Evolutionary conservation across 2,113 vertebrate genomes (phyloP).

Genomic region (Nerophis lumbriciformis): DNA sequence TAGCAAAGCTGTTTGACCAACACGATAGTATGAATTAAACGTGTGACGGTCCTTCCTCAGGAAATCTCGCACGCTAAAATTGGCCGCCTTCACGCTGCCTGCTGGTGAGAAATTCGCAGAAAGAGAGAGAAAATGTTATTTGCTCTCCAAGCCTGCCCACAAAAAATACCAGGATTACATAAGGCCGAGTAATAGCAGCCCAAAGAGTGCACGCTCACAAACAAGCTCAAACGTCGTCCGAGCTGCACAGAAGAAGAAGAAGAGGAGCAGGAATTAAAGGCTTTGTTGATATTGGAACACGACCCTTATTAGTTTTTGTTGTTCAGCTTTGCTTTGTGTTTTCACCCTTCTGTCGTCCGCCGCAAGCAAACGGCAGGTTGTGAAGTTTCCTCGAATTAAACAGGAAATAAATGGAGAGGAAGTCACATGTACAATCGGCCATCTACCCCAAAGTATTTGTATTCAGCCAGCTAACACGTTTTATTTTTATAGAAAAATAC

Average conservation of each 20-base stretch:
- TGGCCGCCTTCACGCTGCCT: constrained; percentile 46
- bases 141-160: constrained; percentile 24
- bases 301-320: constrained; percentile 16
- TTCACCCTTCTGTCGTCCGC: constrained; percentile 44
- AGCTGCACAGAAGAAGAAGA: constrained; percentile 1
- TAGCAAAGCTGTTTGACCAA: constrained; percentile 9
- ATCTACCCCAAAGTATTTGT: background rate
- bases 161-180: constrained; percentile 52
- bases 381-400: constrained; percentile 42
- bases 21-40: constrained; percentile 12
- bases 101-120: constrained; percentile 14
- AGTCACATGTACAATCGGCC: constrained; percentile 11
- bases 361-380: constrained; percentile 47
- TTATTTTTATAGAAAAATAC: too few species aligned
- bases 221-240: constrained; percentile 9
- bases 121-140: constrained; percentile 26
- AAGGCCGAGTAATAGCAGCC: constrained; percentile 42
- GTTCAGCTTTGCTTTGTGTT: constrained; percentile 18
- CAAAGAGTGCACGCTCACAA: constrained; percentile 32
- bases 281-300: constrained; percentile 35
- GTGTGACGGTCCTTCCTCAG: constrained; percentile 30
- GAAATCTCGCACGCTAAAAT: constrained; percentile 46
- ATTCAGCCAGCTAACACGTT: background rate
- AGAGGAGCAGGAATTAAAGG: background rate
- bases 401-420: constrained; percentile 23